Base-by-base conservation (phyloP, 2,888 invertebrate species). In the Gisinianus flammeolus region DNA sequence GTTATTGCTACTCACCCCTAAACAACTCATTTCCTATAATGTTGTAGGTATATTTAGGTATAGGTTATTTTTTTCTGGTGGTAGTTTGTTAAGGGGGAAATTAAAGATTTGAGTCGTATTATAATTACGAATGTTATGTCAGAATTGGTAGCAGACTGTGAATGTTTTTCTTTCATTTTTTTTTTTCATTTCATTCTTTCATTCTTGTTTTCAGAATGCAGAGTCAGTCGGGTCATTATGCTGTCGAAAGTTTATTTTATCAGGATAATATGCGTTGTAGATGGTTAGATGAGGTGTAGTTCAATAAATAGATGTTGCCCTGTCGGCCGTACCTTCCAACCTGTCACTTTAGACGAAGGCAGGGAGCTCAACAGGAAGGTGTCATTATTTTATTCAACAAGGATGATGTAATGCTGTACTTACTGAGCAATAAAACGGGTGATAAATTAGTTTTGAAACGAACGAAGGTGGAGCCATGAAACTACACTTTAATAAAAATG, bases 341-440 rank as follows among this genome's bases (percentile, higher is more conserved):
- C 66, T 66, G 66, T 68, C 68, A 35, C 35, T 68, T 24, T 3
- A 35, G 10, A 68, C n/a, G 4, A n/a, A 31, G 19, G 12, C 30
- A 16, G 68, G 33, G 35, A 68, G 35, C 33, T 35, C 68, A 56
- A 56, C 30, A 71, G 71, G 71, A 71, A 71, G 71, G 71, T 71
- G 71, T 71, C 71, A 56, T 71, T 71, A 71, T 56, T 56, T 71
- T 54, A 71, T 71, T 71, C 71, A 28, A 10, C 28, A 28, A 44
- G 52, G 70, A 77, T 71, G 66, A 71, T 77, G 71, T n/a, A n/a
- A 74, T 74, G 56, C 44, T 64, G 71, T 71, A 58, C 56, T 56
- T 56, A 54, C 58, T 71, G 19, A n/a, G 56, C 58, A 30, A 71
- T 71, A 71, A 71, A 71, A 54, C 35, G 24, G 33, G 33, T 69